phyloP scores from a whole-genome alignment of 2,113 vertebrate species.

The Theristicus caerulescens region DNA sequence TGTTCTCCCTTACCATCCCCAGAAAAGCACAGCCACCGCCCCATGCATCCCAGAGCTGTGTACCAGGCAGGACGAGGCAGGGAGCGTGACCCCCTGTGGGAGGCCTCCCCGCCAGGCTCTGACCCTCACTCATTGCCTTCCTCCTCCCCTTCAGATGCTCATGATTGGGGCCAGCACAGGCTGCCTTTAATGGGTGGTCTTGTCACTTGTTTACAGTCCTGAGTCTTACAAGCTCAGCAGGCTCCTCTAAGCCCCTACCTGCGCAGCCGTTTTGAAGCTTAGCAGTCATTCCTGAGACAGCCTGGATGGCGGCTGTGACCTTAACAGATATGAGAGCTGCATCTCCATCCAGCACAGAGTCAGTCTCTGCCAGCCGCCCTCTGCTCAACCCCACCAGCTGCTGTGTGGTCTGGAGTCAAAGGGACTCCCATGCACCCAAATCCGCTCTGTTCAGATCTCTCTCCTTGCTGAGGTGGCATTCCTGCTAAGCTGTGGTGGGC shows the following conservation, averaged over 20 bases:
- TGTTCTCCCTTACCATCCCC: background rate
- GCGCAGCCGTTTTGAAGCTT: background rate
- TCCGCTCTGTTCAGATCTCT: background rate
- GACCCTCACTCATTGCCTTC: background rate
- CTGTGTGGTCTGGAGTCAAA: background rate
- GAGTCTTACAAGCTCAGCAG: background rate
- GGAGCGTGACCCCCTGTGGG: background rate
- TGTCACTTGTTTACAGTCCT: conserved; percentile 19
- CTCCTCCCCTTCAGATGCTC: background rate
- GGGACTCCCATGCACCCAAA: background rate
- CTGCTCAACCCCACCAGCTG: background rate
- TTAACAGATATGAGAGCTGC: background rate
- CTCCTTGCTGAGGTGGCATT: background rate
- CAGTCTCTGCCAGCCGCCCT: background rate
- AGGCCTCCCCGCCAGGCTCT: background rate
- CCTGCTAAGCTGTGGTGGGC: background rate
- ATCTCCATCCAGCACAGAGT: background rate
- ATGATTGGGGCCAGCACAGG: background rate
- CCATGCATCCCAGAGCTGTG: background rate
- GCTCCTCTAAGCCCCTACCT: background rate
- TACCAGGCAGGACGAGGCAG: background rate
- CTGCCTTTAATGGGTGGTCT: conserved; percentile 32
- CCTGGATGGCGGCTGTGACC: background rate
- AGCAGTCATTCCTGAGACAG: background rate
- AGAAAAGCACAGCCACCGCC: background rate